Conservation (phyloP, 2,888 invertebrate species). For the Fragum whitleyi region DNA sequence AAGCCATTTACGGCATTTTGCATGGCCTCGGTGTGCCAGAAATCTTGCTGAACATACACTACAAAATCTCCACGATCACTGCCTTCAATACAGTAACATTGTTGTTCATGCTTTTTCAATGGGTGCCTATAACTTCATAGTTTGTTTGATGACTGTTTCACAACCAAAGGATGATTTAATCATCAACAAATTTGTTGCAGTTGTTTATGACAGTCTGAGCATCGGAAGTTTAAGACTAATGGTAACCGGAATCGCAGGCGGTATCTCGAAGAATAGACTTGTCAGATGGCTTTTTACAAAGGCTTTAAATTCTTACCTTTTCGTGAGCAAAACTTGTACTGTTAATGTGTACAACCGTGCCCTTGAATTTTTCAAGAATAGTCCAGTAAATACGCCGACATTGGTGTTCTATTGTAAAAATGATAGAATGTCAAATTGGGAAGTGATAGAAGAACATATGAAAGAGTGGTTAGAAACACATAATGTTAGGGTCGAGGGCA, state of each 20-base stretch:
- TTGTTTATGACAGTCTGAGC: slow-evolving; percentile 77
- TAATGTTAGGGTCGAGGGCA: slow-evolving; percentile 45
- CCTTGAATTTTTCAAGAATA: slow-evolving; percentile 63
- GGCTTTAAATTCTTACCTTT: slow-evolving; percentile 67
- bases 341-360: slow-evolving; percentile 71
- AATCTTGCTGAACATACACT: slow-evolving; percentile 64
- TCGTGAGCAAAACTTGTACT: slow-evolving; percentile 67
- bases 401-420: slow-evolving; percentile 69
- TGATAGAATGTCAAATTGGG: slow-evolving; percentile 75
- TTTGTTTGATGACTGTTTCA: too few relatives aligned
- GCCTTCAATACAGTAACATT: slow-evolving; percentile 52
- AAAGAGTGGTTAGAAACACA: slow-evolving; percentile 58
- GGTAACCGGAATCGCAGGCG: slow-evolving; percentile 68
- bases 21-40: slow-evolving; percentile 71
- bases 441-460: slow-evolving; percentile 58
- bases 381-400: slow-evolving; percentile 69
- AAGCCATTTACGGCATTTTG: slow-evolving; percentile 70
- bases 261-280: slow-evolving; percentile 52
- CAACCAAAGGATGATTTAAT: slow-evolving; percentile 50
- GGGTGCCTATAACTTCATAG: slow-evolving; percentile 76
- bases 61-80: slow-evolving; percentile 42
- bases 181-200: slow-evolving; percentile 57
- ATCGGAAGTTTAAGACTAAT: slow-evolving; percentile 73
- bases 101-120: slow-evolving; percentile 76
- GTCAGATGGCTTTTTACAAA: slow-evolving; percentile 58